phyloP scores from a whole-genome alignment of 2,113 vertebrate species.

The Campylomormyrus numenius region DNA sequence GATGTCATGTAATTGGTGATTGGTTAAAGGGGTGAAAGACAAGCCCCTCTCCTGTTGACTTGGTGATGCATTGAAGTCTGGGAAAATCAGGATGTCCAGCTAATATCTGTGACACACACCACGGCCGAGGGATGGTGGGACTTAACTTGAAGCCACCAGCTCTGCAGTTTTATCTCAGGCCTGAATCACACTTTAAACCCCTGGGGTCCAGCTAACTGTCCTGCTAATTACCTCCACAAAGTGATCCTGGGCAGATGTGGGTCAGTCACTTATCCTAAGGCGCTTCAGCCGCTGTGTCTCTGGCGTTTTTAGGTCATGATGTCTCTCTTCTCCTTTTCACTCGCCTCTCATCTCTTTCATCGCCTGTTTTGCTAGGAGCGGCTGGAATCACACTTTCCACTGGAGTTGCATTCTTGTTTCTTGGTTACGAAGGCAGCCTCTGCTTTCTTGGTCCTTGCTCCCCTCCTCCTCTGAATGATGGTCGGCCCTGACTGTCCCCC shows the following conservation, averaged over 20 bases:
- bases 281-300: neutral
- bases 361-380: neutral
- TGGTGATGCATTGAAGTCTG: neutral
- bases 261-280: neutral
- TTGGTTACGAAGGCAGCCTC: neutral
- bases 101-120: neutral
- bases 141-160: neutral
- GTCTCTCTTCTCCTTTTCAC: neutral
- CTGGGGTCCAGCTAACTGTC: neutral
- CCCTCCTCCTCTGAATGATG: neutral
- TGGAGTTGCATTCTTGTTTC: neutral
- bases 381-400: neutral
- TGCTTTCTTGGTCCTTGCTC: neutral
- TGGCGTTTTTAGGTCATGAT: neutral
- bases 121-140: neutral
- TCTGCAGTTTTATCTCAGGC: neutral
- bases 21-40: neutral
- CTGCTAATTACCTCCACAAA: neutral
- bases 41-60: neutral
- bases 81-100: neutral
- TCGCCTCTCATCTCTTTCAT: neutral
- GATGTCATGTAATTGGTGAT: neutral
- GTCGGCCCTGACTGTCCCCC: neutral
- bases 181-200: neutral
- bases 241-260: neutral